Conservation (phyloP, 1,140 invertebrate species). For the Zaprionus inermis region DNA sequence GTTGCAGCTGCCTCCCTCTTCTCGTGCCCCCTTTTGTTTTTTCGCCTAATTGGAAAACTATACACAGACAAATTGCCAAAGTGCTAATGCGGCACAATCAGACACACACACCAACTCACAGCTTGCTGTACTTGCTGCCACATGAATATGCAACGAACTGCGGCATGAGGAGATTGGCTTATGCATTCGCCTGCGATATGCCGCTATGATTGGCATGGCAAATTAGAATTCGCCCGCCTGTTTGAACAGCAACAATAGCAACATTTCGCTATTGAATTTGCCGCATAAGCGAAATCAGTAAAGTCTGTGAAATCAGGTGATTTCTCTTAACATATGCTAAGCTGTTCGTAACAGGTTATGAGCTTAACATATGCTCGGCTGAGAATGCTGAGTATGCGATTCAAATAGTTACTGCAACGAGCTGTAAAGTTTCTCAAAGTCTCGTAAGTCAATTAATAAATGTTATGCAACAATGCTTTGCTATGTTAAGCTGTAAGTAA, state of each 20-base stretch:
- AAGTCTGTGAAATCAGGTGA: neutral
- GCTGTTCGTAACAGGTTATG: neutral
- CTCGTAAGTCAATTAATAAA: neutral
- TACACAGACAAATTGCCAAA: constrained; percentile 48
- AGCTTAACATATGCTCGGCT: neutral
- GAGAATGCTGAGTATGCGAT: neutral
- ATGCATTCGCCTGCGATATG: neutral
- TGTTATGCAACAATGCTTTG: neutral
- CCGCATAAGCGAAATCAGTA: neutral
- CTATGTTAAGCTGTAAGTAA: neutral
- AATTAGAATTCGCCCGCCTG: constrained; percentile 7
- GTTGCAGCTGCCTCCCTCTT: constrained; percentile 16
- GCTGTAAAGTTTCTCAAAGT: neutral
- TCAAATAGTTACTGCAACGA: neutral
- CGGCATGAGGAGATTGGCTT: constrained; percentile 2
- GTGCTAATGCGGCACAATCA: constrained; percentile 40
- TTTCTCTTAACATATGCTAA: neutral
- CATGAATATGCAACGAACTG: constrained; percentile 8
- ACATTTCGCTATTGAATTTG: neutral
- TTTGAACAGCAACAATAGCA: neutral
- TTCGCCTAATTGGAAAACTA: constrained; percentile 73
- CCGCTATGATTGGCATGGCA: constrained; percentile 16
- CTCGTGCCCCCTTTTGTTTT: constrained; percentile 31
- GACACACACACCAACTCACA: constrained; percentile 4
- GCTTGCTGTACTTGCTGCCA: neutral